phyloP scores from a whole-genome alignment of 2,888 invertebrate genomes.

The Galerucella pusilla region DNA sequence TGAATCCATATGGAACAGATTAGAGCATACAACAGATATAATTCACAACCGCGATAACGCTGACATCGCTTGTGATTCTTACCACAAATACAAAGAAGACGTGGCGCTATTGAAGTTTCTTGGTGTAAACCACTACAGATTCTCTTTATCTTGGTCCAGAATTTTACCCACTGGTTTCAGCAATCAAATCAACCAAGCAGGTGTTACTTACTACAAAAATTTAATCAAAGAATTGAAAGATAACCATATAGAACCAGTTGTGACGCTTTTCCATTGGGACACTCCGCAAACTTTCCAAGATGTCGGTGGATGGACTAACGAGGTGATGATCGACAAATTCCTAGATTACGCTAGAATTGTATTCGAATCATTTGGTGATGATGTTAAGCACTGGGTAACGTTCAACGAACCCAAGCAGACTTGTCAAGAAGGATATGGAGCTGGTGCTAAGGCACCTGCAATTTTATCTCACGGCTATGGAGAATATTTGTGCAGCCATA shows the following conservation, averaged over 20 bases:
- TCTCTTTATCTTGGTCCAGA: slow-evolving; percentile 82
- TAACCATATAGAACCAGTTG: slow-evolving; percentile 68
- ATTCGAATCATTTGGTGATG: slow-evolving; percentile 56
- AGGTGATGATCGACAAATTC: slow-evolving; percentile 64
- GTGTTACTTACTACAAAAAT: slow-evolving; percentile 66
- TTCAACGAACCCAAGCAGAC: slow-evolving; percentile 67
- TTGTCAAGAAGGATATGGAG: slow-evolving; percentile 59
- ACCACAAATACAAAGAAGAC: slow-evolving; percentile 72
- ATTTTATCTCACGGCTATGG: slow-evolving; percentile 66
- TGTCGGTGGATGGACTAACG: slow-evolving; percentile 42
- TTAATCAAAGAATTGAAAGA: slow-evolving; percentile 62
- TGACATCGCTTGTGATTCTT: slow-evolving; percentile 77
- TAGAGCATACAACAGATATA: slow-evolving; percentile 64
- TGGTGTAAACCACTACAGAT: slow-evolving; percentile 75
- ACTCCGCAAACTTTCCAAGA: slow-evolving; percentile 66
- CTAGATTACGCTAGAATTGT: slow-evolving; percentile 70
- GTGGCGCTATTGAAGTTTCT: slow-evolving; percentile 72
- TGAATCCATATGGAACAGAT: slow-evolving; percentile 49
- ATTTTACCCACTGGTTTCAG: slow-evolving; percentile 77
- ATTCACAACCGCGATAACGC: slow-evolving; percentile 71
- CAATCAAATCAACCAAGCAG: slow-evolving; percentile 74
- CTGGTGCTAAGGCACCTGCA: slow-evolving; percentile 65
- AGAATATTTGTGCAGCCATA: slow-evolving; percentile 73
- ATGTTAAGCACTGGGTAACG: slow-evolving; percentile 68
- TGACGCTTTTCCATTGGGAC: slow-evolving; percentile 70